Percentiles rank a stretch among this genome's conserved stretches.
phyloP scores from a whole-genome alignment of 1,140 invertebrate genomes.

The Drosophila kepulauana region DNA sequence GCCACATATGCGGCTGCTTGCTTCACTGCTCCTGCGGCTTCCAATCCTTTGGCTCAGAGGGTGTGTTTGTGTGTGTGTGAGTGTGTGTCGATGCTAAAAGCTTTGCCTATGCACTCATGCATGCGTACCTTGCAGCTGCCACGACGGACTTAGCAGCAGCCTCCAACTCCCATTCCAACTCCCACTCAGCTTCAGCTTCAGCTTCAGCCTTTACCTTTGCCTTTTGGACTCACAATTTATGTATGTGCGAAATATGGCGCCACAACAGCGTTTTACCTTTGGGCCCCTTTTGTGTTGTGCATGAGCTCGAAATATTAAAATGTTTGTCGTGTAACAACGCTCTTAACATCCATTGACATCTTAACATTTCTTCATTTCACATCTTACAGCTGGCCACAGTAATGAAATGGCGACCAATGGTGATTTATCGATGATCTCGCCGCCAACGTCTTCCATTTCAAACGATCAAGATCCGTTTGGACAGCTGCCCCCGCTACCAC shows the following conservation, averaged over 20 bases:
- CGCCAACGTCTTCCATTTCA: conserved; percentile 85
- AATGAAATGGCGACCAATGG: conserved; percentile 85
- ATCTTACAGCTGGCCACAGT: conserved; percentile 76
- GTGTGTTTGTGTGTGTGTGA: conserved; percentile 10
- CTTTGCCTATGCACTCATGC: conserved; percentile 80
- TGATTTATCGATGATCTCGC: conserved; percentile 85
- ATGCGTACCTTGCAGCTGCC: conserved; percentile 68
- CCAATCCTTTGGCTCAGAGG: conserved; percentile 34
- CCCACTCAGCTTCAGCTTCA: too few species aligned
- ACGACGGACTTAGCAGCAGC: background rate
- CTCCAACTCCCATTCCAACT: conserved; percentile 1
- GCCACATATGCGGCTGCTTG: conserved; percentile 39
- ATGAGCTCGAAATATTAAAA: conserved; percentile 18
- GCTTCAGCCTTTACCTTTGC: background rate
- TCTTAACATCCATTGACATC: conserved; percentile 3
- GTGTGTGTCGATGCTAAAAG: conserved; percentile 60
- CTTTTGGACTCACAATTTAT: conserved; percentile 70
- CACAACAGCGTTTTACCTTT: conserved; percentile 57
- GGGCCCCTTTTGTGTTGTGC: conserved; percentile 30
- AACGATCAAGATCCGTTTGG: conserved; percentile 85
- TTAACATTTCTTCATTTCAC: conserved; percentile 22
- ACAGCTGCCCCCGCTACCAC: conserved; percentile 85
- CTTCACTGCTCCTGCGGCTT: conserved; percentile 43
- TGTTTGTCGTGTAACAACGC: conserved; percentile 26
- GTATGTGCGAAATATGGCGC: conserved; percentile 80